Percentiles rank a stretch among this genome's conserved stretches.
phyloP scores from a whole-genome alignment of 2,113 vertebrate species.

The Telmatochromis sp. region DNA sequence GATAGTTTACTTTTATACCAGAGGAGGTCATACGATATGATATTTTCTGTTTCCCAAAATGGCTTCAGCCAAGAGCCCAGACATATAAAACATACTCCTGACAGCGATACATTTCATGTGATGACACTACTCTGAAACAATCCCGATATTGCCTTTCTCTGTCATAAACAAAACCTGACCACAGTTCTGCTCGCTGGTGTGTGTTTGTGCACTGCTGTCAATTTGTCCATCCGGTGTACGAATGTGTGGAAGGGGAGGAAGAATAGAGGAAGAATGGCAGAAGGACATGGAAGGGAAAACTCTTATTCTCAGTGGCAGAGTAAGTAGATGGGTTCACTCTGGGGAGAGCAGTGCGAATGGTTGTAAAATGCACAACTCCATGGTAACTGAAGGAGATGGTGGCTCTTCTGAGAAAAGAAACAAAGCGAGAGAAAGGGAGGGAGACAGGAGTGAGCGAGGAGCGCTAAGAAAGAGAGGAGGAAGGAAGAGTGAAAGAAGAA shows the following conservation, averaged over 20 bases:
- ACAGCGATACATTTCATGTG: conserved; percentile 67
- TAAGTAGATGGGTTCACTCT: conserved; percentile 41
- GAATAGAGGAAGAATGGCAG: neutral
- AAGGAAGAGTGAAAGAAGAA: conserved; percentile 18
- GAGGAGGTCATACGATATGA: conserved; percentile 66
- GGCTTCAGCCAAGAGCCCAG: conserved; percentile 56
- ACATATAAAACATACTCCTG: conserved; percentile 61
- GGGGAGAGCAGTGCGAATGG: conserved; percentile 28
- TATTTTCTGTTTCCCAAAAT: conserved; percentile 72
- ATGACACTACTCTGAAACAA: conserved; percentile 71
- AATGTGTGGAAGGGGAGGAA: neutral
- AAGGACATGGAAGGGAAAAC: conserved; percentile 23
- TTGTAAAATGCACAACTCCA: conserved; percentile 44
- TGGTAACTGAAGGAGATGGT: conserved; percentile 42
- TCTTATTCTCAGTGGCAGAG: conserved; percentile 28
- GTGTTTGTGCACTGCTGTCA: neutral
- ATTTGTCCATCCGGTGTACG: conserved; percentile 10
- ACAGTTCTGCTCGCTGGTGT: conserved; percentile 36
- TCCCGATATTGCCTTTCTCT: conserved; percentile 69
- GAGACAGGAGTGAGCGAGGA: conserved; percentile 16
- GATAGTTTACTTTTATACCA: conserved; percentile 67
- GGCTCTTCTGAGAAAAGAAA: conserved; percentile 34
- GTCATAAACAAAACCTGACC: conserved; percentile 68
- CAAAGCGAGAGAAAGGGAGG: neutral
- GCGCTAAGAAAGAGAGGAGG: neutral